These are phyloP conservation scores for Athrips mouffetella DNA, from an alignment of 2,888 invertebrate species.

Conservation along the genomic window DNA sequence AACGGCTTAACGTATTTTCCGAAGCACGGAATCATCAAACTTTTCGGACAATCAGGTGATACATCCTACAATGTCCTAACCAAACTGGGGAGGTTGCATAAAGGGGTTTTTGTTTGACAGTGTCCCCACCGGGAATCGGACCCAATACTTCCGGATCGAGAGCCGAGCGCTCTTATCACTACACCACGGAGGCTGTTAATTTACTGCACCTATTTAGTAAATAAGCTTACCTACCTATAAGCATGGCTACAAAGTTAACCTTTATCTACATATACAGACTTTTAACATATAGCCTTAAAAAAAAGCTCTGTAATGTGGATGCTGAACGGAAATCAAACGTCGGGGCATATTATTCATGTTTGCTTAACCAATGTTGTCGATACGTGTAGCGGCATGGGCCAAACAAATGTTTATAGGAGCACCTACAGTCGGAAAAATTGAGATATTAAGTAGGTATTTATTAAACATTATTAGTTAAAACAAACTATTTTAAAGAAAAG, in stretches of 20 bases:
- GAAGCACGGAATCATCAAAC: too few species aligned
- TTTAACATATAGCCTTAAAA: constrained; percentile 16
- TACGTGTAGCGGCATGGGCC: constrained; percentile 33
- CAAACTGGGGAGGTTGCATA: too few species aligned
- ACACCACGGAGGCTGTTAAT: too few species aligned
- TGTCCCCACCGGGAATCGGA: too few species aligned
- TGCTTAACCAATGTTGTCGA: constrained; percentile 68
- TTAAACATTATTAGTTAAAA: neutral
- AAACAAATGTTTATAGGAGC: neutral
- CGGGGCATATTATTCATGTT: constrained; percentile 66
- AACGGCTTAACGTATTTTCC: too few species aligned
- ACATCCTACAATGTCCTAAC: too few species aligned
- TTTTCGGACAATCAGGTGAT: too few species aligned
- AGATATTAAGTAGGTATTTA: too few species aligned
- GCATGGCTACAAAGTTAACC: neutral
- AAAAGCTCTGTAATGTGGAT: constrained; percentile 42
- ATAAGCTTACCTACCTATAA: neutral
- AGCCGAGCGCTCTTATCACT: too few species aligned
- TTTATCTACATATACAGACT: neutral
- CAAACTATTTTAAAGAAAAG: neutral
- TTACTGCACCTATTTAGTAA: too few species aligned
- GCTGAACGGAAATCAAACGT: constrained; percentile 65
- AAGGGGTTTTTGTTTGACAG: too few species aligned
- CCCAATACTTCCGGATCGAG: too few species aligned
- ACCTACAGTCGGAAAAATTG: neutral